A percentile compares a stretch with the other conserved stretches of the same genome.
Conservation (phyloP, 1,140 invertebrate genomes). For the Penaeus chinensis region DNA sequence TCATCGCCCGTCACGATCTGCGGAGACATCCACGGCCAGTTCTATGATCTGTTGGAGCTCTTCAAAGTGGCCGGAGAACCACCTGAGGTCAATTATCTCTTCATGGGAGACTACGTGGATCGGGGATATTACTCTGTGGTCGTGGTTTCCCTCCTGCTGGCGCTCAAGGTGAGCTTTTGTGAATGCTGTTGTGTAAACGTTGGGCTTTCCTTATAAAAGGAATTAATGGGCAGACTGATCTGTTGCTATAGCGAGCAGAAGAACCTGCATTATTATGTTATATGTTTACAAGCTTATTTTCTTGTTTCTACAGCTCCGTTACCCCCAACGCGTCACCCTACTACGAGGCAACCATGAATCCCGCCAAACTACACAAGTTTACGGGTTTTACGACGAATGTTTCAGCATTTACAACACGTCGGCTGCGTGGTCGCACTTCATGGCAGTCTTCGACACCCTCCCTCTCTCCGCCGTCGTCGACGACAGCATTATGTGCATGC, state of each 20-base stretch:
- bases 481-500: conserved; percentile 60
- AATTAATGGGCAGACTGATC: background rate
- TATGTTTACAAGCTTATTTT: background rate
- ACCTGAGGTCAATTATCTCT: conserved; percentile 71
- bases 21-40: conserved; percentile 74
- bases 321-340: conserved; percentile 51
- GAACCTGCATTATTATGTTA: background rate
- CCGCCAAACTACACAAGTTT: conserved; percentile 63
- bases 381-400: conserved; percentile 69
- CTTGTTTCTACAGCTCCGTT: conserved; percentile 35
- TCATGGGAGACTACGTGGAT: conserved; percentile 71
- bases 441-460: conserved; percentile 59
- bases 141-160: conserved; percentile 72
- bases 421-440: conserved; percentile 66
- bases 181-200: too few species aligned
- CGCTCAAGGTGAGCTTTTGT: conserved; percentile 70
- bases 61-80: conserved; percentile 73
- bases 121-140: conserved; percentile 68
- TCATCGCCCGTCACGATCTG: conserved; percentile 56
- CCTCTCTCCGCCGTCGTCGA: conserved; percentile 63
- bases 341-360: conserved; percentile 65
- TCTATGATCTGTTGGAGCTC: conserved; percentile 71
- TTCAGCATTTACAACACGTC: conserved; percentile 66
- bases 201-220: background rate
- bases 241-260: background rate